phyloP scores from a whole-genome alignment of 2,888 invertebrate genomes.

The Chesias legatella region DNA sequence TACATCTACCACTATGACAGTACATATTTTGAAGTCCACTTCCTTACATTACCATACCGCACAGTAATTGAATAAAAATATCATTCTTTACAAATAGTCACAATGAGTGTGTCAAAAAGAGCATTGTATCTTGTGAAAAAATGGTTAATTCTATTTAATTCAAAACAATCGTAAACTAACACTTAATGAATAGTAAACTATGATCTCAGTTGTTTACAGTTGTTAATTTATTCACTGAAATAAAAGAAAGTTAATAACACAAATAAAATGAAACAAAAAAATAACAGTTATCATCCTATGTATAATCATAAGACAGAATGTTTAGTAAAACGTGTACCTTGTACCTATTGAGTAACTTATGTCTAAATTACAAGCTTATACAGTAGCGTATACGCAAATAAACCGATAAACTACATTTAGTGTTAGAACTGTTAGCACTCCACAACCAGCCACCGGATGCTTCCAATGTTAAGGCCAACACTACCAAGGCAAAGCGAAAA shows the following conservation, averaged over 20 bases:
- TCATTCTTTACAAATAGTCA: too few relatives aligned
- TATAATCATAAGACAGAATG: constrained; percentile 3
- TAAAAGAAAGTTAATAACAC: constrained; percentile 28
- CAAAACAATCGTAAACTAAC: constrained; percentile 4
- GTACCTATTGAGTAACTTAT: constrained; percentile 24
- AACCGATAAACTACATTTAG: constrained; percentile 55
- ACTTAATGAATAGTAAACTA: constrained; percentile 45
- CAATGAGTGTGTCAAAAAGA: too few relatives aligned
- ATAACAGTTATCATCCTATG: constrained; percentile 12
- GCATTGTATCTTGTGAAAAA: too few relatives aligned
- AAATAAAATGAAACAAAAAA: constrained; percentile 18
- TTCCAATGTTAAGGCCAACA: constrained; percentile 75
- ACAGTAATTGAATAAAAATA: too few relatives aligned
- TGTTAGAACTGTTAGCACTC: constrained; percentile 79
- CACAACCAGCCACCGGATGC: constrained; percentile 69
- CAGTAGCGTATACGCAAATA: constrained; percentile 64
- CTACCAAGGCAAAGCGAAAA: constrained; percentile 78
- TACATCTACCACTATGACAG: too few relatives aligned
- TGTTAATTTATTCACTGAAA: constrained; percentile 43
- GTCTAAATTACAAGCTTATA: constrained; percentile 37
- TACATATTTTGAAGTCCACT: background rate
- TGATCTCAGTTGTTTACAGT: constrained; percentile 35
- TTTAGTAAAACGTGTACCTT: constrained; percentile 27
- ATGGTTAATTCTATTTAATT: too few relatives aligned
- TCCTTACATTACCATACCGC: too few relatives aligned